A percentile compares a stretch with the other conserved stretches of the same genome.
phyloP scores from a whole-genome alignment of 2,113 vertebrate species.

The Trinectes maculatus region DNA sequence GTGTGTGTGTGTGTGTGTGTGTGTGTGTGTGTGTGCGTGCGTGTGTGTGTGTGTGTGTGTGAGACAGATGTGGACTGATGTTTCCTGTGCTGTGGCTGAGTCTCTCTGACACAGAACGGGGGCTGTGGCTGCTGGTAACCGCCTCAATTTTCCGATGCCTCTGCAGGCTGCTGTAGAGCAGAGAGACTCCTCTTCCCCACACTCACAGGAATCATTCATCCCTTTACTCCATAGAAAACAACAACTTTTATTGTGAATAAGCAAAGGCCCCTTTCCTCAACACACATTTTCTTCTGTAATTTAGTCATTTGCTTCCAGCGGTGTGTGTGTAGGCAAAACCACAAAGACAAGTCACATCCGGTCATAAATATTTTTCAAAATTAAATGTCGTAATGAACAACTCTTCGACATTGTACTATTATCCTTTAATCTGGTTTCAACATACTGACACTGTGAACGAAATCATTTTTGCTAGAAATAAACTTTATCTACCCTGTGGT shows the following conservation, averaged over 20 bases:
- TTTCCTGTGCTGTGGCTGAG: constrained; percentile 47
- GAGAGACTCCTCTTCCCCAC: not conserved
- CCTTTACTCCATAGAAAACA: no score
- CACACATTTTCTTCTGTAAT: not conserved
- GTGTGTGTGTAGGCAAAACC: not conserved
- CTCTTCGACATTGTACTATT: no score
- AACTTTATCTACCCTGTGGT: no score
- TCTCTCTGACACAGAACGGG: not conserved
- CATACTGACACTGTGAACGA: no score
- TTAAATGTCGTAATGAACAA: constrained; percentile 1
- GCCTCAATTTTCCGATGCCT: constrained; percentile 52
- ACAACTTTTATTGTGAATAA: no score
- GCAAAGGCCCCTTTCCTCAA: not conserved
- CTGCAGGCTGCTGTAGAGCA: not conserved
- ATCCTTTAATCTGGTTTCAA: no score
- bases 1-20: not conserved
- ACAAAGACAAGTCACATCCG: constrained; percentile 29
- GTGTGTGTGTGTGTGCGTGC: not conserved
- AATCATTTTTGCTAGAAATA: no score
- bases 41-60: not conserved
- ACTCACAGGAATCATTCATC: no score
- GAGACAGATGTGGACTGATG: constrained; percentile 18
- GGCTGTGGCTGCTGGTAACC: constrained; percentile 7
- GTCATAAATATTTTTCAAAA: constrained; percentile 39
- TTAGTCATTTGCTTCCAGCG: constrained; percentile 17